Percentiles rank a stretch among this genome's conserved stretches.
Conservation (phyloP, 2,113 vertebrate genomes). For the Chroicocephalus ridibundus region DNA sequence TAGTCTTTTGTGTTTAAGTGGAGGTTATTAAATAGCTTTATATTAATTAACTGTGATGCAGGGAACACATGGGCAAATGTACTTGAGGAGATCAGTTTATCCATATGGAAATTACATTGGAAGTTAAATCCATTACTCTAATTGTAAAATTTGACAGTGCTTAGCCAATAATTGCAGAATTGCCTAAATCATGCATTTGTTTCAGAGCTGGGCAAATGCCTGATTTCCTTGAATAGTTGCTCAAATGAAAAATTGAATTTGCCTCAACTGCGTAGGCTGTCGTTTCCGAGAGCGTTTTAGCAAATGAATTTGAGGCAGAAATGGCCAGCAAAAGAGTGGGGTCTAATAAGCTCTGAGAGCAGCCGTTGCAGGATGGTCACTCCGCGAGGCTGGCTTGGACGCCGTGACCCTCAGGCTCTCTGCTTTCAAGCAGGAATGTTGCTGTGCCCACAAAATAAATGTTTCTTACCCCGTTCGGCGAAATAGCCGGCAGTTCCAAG, state of each 20-base stretch:
- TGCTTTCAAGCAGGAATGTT: neutral
- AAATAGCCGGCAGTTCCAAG: neutral
- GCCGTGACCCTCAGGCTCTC: neutral
- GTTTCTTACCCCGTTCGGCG: neutral
- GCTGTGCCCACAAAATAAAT: neutral
- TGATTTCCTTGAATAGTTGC: conserved; percentile 4
- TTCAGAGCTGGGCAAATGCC: neutral
- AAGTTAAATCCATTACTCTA: conserved; percentile 52
- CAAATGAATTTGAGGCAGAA: neutral
- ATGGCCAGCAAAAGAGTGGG: neutral
- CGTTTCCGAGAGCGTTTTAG: neutral
- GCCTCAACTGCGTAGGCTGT: neutral
- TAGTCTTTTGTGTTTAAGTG: conserved; percentile 55
- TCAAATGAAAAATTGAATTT: conserved; percentile 28
- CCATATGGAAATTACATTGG: conserved; percentile 25
- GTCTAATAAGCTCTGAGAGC: neutral
- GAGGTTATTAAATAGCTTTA: conserved; percentile 59
- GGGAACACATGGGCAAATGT: conserved; percentile 38
- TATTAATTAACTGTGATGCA: conserved; percentile 61
- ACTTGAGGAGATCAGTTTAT: conserved; percentile 32
- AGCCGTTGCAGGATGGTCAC: neutral
- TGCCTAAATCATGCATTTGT: neutral
- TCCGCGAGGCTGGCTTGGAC: neutral
- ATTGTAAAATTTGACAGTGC: conserved; percentile 10
- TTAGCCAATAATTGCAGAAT: neutral